A percentile compares a stretch with the other conserved stretches of the same genome.
These are phyloP conservation scores for Heterodera filipjevi DNA, from an alignment of 2,888 invertebrate species.

Conservation along the genomic window DNA sequence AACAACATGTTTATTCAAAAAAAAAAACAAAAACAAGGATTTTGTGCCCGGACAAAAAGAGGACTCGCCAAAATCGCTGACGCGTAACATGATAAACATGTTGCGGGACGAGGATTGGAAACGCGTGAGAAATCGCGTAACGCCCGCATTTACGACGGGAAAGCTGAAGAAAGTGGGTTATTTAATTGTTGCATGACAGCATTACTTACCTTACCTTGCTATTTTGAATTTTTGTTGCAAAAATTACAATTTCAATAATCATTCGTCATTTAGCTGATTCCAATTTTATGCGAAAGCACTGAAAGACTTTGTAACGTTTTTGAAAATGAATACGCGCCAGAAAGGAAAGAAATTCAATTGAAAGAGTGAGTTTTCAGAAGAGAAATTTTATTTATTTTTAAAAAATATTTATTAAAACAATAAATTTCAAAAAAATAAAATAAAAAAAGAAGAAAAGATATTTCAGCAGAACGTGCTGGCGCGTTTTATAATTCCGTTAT, in stretches of 20 bases:
- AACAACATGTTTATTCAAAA: too few species aligned
- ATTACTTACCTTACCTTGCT: too few species aligned
- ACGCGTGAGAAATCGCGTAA: conserved; percentile 28
- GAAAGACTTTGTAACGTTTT: conserved; percentile 20
- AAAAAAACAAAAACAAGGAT: neutral
- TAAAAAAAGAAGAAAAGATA: too few species aligned
- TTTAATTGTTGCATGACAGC: too few species aligned
- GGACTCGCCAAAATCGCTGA: conserved; percentile 5
- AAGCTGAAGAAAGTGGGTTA: conserved; percentile 26
- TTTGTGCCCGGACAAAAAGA: neutral
- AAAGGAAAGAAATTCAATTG: conserved; percentile 20
- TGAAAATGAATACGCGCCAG: neutral
- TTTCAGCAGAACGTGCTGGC: too few species aligned
- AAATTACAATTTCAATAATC: neutral
- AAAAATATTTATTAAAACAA: neutral
- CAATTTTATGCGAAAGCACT: conserved; percentile 26
- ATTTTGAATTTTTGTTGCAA: neutral
- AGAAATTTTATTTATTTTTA: neutral
- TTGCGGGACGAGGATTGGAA: conserved; percentile 29
- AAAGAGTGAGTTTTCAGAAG: conserved; percentile 24
- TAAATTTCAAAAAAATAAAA: too few species aligned
- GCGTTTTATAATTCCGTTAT: too few species aligned
- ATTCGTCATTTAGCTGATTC: conserved; percentile 25
- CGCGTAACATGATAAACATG: conserved; percentile 22
- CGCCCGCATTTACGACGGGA: conserved; percentile 32